Base-by-base conservation (phyloP, 2,113 vertebrate species). In the Peromyscus leucopus region DNA sequence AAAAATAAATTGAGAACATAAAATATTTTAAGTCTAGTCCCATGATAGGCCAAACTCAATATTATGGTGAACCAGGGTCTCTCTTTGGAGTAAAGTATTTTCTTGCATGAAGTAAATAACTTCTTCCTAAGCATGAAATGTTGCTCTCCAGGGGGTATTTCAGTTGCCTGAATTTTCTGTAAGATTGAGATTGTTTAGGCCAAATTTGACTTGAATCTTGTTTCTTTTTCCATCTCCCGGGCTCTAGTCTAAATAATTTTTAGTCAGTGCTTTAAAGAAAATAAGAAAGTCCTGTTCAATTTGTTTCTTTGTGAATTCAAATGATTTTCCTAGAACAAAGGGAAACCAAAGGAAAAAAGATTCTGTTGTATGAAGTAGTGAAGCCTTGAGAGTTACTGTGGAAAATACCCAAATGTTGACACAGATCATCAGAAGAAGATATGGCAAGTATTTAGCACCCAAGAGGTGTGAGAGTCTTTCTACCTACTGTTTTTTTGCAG, bases 81-180 rank as follows among this genome's bases (percentile, higher is more conserved):
- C 84, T 94, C 90, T 97, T 96, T 96, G 90, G 96, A 97, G 96
- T 84, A 93, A 97, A 98, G 96, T 92, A 98, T 93, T 98, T 98
- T 97, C 91, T 90, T 97, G 93, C 39, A 72, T 11, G 97, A 98
- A 98, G 96, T 97, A 98, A 98, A 97, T 98, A 97, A 97, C 90
- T 93, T 95, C 97, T 98, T 98, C 96, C 94, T 96, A 97, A 97
- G 96, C 93, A 97, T 98, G 96, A 98, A 97, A 98, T 97, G 98
- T 98, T 97, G 95, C 86, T 98, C 98, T 96, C 98, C 59, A 96
- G 97, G 96, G 98, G 72, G 84, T 69, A 93, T 95, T 97, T 97
- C 91, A 96, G 94, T 97, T 97, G 93, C 96, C 89, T 95, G 71
- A 67, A 93, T 82, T 97, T 96, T 97, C 94, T 97, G 93, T 97